Percentiles rank a stretch among this genome's conserved stretches.
phyloP scores from a whole-genome alignment of 2,797 vertebrate genomes.

The Pantherophis alleghaniensis region DNA sequence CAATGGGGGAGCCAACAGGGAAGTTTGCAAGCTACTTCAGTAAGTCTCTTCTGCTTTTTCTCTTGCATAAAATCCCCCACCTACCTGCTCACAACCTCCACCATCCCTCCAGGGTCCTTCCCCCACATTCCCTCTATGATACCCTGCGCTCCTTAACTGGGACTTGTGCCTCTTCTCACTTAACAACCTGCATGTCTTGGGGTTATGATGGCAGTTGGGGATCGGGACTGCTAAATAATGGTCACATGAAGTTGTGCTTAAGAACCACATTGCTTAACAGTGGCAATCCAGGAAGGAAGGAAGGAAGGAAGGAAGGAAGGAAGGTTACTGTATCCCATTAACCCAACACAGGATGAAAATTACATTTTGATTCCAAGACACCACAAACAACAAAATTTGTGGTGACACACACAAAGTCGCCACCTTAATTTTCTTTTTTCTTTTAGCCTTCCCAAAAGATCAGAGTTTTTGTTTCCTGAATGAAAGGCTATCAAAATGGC shows the following conservation, averaged over 20 bases:
- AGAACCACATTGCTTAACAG: not conserved
- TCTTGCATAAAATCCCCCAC: not conserved
- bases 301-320: not conserved
- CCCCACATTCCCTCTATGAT: not conserved
- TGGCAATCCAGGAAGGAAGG: not conserved
- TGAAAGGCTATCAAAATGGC: constrained; percentile 20
- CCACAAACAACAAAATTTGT: not conserved
- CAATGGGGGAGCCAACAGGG: not conserved
- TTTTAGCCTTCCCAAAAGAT: not conserved
- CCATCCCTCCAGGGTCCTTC: not conserved
- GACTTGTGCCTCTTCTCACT: not conserved
- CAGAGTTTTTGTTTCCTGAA: not conserved
- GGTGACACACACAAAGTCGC: not conserved
- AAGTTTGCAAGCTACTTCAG: not conserved
- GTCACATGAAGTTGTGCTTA: not conserved
- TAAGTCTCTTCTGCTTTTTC: not conserved
- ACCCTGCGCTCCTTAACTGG: not conserved
- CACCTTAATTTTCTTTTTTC: not conserved
- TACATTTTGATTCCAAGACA: not conserved
- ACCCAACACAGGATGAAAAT: not conserved
- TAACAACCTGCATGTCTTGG: not conserved
- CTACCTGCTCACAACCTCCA: not conserved
- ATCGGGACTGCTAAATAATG: not conserved
- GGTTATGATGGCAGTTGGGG: not conserved
- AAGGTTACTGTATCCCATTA: not conserved